Base-by-base conservation (phyloP, 2,888 invertebrate species). In the Ashinkailepas kermadecensis region DNA sequence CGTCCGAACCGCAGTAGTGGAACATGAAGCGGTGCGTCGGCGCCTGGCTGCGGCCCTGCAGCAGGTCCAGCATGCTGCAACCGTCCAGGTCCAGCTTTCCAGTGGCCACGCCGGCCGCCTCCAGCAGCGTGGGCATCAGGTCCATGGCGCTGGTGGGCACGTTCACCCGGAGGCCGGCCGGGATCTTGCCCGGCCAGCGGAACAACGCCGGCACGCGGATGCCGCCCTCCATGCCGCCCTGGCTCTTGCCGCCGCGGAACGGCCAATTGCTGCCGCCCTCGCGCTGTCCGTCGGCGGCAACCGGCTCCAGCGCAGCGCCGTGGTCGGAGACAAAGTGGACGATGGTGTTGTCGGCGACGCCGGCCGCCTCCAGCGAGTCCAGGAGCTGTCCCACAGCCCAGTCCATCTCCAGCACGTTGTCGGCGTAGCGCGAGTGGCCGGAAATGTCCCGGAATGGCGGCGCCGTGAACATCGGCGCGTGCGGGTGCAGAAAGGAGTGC, bases 381-480 rank as follows among this genome's bases (percentile, higher is more conserved):
- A 89, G 82, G 15, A 90, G 87, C 83, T 87, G 85, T 10, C 89
- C 89, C 11, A 89, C 88, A 0, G 88, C 88, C 88, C 88, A 89
- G 82, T 89, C 89, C 87, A 90, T 86, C 85, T 90, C 90, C 83
- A 88, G 87, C 59, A 90, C 86, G 80, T 88, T 88, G 70, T 84
- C 84, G 58, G 83, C 84, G 80, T 84, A 83, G 21, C 84, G 83
- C 67, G 23, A n/a, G 54, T 59, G 80, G 8, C 62, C 80, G 18
- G 62, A 59, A 78, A 84, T 84, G 18, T 86, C 86, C 25, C 84
- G 83, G 84, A 89, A 89, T 79, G 89, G 88, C 86, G 91, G 89
- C 84, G 91, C 87, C 78, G 90, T 91, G 85, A 91, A 89, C 83
- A 92, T 89, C 82, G 91, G 91, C 82, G 91, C 91, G 87, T 93